Evolutionary conservation across 2,888 invertebrate species (phyloP), one percentile per base, ranked within the genome.

Genomic region (Drosophila borealis): DNA sequence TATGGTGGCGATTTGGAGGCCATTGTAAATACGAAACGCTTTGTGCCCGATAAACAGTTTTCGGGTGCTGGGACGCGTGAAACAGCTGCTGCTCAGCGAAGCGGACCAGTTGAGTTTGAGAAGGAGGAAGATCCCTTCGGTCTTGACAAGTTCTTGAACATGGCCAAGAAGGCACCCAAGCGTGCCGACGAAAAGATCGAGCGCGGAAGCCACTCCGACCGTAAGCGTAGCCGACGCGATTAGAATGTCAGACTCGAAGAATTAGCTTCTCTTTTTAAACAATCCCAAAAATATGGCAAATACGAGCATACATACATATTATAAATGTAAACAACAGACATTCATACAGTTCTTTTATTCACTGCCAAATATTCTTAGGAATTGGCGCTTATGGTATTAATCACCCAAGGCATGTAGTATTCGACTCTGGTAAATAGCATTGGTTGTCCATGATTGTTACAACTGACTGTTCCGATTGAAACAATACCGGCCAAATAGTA

Each of bases 31-130:
- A 97, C 97, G 0, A 96, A 96, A 91, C 96, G 98, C 81, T 99
- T 99, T 93, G 98, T 99, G 19, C 98, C 99, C 0, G 99, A 99
- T 93, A 98, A 98, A 90, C 98, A 98, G 90, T 99, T 99, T 89
- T 96, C 97, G 8, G 99, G 99, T 1, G 97, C 98, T 0, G 60
- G 70, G 2, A 97, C 98, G 89, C 94, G 96, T 68, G 84, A 85
- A 9, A 29, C 83, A 10, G 92, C 93, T 33, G 94, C 93, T 19
- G 92, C 95, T 0, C 72, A 82, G n/a, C 94, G 98, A n/a, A 94
- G 96, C 10, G 98, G 98, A 0, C 99, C 99, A 0, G 99, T 99
- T 25, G 98, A 99, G 93, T 99, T 99, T 92, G 98, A 98, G 90
- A 95, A 95, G 78, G 95, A 95, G 71, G 93, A 93, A 82, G 99